Percentiles rank a stretch among this genome's conserved stretches.
These are phyloP conservation scores for Dynastes maya DNA, from an alignment of 2,888 invertebrate species.

Conservation along the genomic window DNA sequence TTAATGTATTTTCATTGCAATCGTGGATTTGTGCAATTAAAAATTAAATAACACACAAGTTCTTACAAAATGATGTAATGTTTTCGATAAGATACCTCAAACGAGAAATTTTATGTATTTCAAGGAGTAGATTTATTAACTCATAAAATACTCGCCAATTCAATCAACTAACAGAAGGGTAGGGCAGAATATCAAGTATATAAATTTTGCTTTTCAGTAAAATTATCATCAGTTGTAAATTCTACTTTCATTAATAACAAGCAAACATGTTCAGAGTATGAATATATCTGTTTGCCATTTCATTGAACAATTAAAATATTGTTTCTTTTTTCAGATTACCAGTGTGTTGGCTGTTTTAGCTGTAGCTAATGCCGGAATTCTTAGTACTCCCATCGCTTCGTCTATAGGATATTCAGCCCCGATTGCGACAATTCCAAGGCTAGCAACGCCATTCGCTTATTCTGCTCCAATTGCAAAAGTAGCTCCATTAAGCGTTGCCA, in stretches of 20 bases:
- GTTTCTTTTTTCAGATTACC: slow-evolving; percentile 48
- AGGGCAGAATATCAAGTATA: no score
- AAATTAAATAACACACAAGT: no score
- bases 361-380: slow-evolving; percentile 56
- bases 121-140: no score
- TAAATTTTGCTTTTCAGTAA: no score
- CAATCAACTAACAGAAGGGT: no score
- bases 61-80: no score
- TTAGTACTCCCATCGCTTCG: slow-evolving; percentile 56
- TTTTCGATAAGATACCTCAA: no score
- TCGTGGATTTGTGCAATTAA: no score
- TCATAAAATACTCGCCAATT: no score
- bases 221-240: no score
- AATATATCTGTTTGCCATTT: not conserved
- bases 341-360: slow-evolving; percentile 67
- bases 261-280: not conserved
- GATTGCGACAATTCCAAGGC: slow-evolving; percentile 56
- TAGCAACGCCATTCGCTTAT: slow-evolving; percentile 51
- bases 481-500: slow-evolving; percentile 57
- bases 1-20: no score
- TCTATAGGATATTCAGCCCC: slow-evolving; percentile 54
- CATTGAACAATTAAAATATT: not conserved
- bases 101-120: no score
- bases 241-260: not conserved
- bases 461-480: slow-evolving; percentile 62